Percentiles rank a stretch among this genome's conserved stretches.
These are phyloP conservation scores for Heterodera schachtii DNA, from an alignment of 1,140 invertebrate species.

Conservation along the genomic window DNA sequence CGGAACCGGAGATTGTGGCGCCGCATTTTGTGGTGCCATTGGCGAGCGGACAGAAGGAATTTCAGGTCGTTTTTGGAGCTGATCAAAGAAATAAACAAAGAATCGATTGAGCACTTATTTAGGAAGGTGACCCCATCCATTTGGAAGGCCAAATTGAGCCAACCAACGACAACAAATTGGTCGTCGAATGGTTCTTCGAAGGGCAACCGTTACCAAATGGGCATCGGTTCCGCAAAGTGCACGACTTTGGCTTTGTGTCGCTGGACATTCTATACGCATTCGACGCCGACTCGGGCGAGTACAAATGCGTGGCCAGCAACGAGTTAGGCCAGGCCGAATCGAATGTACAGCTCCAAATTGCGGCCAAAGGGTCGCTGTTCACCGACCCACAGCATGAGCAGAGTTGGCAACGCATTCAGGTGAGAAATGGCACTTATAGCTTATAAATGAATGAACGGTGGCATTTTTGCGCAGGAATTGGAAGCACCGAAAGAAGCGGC, in stretches of 20 bases:
- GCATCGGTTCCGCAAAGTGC: conserved; percentile 83
- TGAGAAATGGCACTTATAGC: not conserved
- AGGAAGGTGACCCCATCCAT: conserved; percentile 86
- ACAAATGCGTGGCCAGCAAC: conserved; percentile 74
- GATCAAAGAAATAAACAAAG: not conserved
- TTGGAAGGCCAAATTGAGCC: conserved; percentile 92
- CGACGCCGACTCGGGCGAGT: conserved; percentile 81
- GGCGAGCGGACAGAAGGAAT: conserved; percentile 44
- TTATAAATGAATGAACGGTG: too few relatives aligned
- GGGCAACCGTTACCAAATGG: conserved; percentile 82
- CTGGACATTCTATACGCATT: conserved; percentile 85
- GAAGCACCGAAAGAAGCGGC: conserved; percentile 51
- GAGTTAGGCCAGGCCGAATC: conserved; percentile 74
- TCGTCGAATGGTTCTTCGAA: conserved; percentile 90
- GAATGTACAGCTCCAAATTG: conserved; percentile 46
- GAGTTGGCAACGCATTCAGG: conserved; percentile 83
- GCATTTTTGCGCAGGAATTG: conserved; percentile 36
- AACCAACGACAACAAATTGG: conserved; percentile 88
- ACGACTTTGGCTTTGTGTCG: conserved; percentile 82
- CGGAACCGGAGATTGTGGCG: conserved; percentile 67
- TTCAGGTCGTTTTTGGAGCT: conserved; percentile 23
- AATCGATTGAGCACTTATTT: not conserved
- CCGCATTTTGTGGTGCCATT: conserved; percentile 75
- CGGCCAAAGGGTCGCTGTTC: conserved; percentile 71
- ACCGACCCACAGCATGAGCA: conserved; percentile 89